A percentile compares a stretch with the other conserved stretches of the same genome.
Conservation (phyloP, 2,888 invertebrate genomes). For the Limenitis camilla region DNA sequence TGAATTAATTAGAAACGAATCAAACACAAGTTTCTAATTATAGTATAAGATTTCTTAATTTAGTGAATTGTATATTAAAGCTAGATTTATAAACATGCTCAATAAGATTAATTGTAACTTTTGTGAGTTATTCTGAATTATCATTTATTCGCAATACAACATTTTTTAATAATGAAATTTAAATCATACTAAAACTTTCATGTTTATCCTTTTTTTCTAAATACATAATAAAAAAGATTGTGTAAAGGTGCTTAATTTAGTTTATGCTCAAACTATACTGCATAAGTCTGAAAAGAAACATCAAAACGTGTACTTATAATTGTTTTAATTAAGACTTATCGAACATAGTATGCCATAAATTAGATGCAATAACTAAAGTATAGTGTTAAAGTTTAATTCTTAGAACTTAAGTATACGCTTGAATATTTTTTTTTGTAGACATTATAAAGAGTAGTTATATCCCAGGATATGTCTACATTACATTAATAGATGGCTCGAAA, state of each 20-base stretch:
- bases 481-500: too few species aligned
- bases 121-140: neutral
- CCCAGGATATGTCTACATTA: too few species aligned
- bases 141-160: neutral
- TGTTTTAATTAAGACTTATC: slow-evolving; percentile 25
- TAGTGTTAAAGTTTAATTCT: slow-evolving; percentile 5
- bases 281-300: neutral
- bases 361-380: slow-evolving; percentile 45
- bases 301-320: neutral
- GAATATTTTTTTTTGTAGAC: too few species aligned
- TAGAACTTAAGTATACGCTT: neutral
- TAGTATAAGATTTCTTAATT: neutral
- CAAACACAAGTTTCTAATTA: neutral
- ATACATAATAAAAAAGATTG: neutral
- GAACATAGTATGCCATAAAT: slow-evolving; percentile 63
- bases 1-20: neutral
- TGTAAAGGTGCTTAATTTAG: slow-evolving; percentile 7
- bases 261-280: slow-evolving; percentile 8
- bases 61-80: neutral
- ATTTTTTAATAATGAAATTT: neutral
- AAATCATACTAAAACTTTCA: neutral
- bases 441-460: too few species aligned
- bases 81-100: neutral
- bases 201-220: too few species aligned
- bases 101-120: neutral